These are phyloP conservation scores for Orgyia antiqua DNA, from an alignment of 2,888 invertebrate genomes.

Conservation along the genomic window DNA sequence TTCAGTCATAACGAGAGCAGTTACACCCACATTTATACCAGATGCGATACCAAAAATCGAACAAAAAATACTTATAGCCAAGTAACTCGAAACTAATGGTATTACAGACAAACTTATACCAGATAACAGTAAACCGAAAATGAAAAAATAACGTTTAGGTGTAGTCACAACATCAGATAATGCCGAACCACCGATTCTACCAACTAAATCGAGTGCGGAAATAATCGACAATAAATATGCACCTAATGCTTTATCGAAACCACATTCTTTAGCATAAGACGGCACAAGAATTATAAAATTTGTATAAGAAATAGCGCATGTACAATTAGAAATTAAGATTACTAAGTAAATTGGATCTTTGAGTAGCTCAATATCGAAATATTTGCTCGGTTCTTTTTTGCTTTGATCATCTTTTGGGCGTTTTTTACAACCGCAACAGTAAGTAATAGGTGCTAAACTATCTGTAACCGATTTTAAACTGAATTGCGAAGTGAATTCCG, in stretches of 20 bases:
- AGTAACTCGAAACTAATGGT: conserved; percentile 82
- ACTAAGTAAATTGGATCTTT: conserved; percentile 89
- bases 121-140: conserved; percentile 86
- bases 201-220: conserved; percentile 88
- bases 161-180: conserved; percentile 86
- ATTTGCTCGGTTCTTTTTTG: conserved; percentile 76
- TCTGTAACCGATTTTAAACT: conserved; percentile 83
- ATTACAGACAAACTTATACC: conserved; percentile 85
- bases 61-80: conserved; percentile 82
- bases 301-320: conserved; percentile 91
- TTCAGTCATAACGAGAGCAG: conserved; percentile 92
- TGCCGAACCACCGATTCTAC: conserved; percentile 91
- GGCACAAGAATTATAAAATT: conserved; percentile 91
- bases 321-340: conserved; percentile 89
- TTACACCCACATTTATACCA: conserved; percentile 90
- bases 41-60: conserved; percentile 89
- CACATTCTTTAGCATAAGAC: conserved; percentile 83
- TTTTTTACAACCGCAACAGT: conserved; percentile 57
- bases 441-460: conserved; percentile 66
- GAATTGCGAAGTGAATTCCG: conserved; percentile 87
- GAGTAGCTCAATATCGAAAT: conserved; percentile 85
- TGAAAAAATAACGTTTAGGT: conserved; percentile 90
- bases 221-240: conserved; percentile 88
- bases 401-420: conserved; percentile 47
- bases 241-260: conserved; percentile 83